These are phyloP conservation scores for Ammospiza nelsoni DNA, from an alignment of 2,113 vertebrate genomes.

Conservation along the genomic window DNA sequence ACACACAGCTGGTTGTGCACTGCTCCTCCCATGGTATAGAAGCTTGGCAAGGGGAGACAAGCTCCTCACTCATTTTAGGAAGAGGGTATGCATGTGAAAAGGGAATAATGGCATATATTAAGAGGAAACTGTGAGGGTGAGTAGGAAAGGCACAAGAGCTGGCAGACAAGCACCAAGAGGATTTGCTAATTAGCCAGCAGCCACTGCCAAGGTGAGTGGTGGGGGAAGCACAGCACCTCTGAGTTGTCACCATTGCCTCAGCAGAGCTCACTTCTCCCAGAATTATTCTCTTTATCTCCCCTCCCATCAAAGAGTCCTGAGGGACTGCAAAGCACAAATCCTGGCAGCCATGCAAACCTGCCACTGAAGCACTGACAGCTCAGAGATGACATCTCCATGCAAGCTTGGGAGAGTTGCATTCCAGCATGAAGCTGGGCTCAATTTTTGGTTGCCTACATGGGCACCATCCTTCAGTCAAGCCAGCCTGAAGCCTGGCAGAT, in stretches of 20 bases:
- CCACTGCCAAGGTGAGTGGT: background rate
- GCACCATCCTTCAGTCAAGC: background rate
- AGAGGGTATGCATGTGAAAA: background rate
- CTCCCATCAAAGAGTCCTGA: background rate
- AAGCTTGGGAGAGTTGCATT: background rate
- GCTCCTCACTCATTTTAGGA: background rate
- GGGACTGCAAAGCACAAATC: background rate
- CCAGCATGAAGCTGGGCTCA: background rate
- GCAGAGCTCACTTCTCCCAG: background rate
- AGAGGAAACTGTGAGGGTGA: background rate
- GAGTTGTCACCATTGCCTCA: background rate
- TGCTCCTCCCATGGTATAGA: background rate
- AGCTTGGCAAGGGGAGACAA: background rate
- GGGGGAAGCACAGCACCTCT: rapidly evolving
- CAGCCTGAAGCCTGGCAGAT: background rate
- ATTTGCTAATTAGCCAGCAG: background rate
- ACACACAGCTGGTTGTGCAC: background rate
- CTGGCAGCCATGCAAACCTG: background rate
- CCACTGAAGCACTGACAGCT: background rate
- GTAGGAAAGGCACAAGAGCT: background rate
- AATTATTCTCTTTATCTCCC: background rate
- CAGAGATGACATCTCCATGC: rapidly evolving
- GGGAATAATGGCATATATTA: background rate
- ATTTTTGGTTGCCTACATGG: background rate
- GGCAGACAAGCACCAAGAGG: background rate